Percentiles rank a stretch among this genome's conserved stretches.
These are phyloP conservation scores for Eristalinus aeneus DNA, from an alignment of 2,888 invertebrate genomes.

Conservation along the genomic window DNA sequence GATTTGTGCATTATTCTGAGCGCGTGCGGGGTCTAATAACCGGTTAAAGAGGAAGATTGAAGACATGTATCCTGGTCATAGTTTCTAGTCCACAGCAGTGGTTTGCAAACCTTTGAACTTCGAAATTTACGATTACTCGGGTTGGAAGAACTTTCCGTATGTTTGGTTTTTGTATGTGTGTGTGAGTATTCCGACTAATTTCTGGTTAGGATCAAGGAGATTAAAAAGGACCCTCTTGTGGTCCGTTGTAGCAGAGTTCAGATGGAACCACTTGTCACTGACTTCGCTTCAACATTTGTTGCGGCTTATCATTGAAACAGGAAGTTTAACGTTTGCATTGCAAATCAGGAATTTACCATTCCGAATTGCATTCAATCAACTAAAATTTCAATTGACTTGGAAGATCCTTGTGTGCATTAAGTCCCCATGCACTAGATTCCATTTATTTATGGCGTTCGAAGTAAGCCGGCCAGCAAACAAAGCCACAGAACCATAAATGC, in stretches of 20 bases:
- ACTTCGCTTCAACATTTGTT: too few species aligned
- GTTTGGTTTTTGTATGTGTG: too few species aligned
- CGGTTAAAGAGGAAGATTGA: constrained; percentile 6
- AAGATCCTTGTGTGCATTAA: not conserved
- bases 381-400: not conserved
- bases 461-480: constrained; percentile 33
- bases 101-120: not conserved
- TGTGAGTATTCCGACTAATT: too few species aligned
- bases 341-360: too few species aligned
- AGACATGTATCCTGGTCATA: not conserved
- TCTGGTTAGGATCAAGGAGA: too few species aligned
- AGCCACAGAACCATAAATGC: constrained; percentile 24
- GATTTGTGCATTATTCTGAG: constrained; percentile 53
- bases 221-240: too few species aligned
- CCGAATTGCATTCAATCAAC: not conserved
- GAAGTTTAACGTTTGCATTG: not conserved
- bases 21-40: constrained; percentile 24
- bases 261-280: too few species aligned
- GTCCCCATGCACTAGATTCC: not conserved
- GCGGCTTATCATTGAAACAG: too few species aligned
- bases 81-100: not conserved
- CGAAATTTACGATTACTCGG: too few species aligned
- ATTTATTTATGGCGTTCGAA: not conserved
- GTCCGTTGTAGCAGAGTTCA: too few species aligned
- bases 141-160: too few species aligned